A percentile compares a stretch with the other conserved stretches of the same genome.
Conservation (phyloP, 2,888 invertebrate genomes). For the Neria commutata region DNA sequence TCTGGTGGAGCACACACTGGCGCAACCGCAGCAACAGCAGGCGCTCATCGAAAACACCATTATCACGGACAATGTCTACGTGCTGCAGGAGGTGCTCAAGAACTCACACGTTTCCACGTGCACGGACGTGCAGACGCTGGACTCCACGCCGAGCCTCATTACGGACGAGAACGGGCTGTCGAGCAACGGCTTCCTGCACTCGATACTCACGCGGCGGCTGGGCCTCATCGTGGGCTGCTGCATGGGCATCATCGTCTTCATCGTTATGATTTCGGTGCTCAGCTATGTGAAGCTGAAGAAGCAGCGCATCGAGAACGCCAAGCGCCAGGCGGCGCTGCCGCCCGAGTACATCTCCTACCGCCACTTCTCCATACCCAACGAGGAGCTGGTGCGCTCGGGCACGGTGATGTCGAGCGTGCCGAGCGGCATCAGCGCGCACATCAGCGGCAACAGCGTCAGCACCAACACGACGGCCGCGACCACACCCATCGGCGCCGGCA, state of each 20-base stretch:
- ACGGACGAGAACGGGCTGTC: slow-evolving; percentile 66
- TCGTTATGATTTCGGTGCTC: slow-evolving; percentile 81
- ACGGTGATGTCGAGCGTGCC: slow-evolving; percentile 54
- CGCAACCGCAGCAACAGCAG: slow-evolving; percentile 40
- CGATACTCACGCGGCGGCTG: slow-evolving; percentile 78
- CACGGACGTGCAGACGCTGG: slow-evolving; percentile 76
- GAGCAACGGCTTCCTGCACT: slow-evolving; percentile 74
- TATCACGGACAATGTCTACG: slow-evolving; percentile 63
- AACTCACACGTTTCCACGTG: slow-evolving; percentile 80
- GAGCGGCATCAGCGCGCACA: slow-evolving; percentile 59
- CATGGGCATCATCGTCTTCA: slow-evolving; percentile 84
- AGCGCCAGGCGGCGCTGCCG: slow-evolving; percentile 72
- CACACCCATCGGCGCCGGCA: slow-evolving; percentile 48
- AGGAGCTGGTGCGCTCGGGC: slow-evolving; percentile 62
- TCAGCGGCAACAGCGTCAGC: slow-evolving; percentile 58
- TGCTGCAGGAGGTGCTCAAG: slow-evolving; percentile 66
- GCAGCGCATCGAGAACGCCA: slow-evolving; percentile 73
- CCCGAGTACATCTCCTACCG: slow-evolving; percentile 83
- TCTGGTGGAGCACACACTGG: slow-evolving; percentile 18
- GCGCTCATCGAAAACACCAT: slow-evolving; percentile 65
- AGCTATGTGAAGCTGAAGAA: slow-evolving; percentile 87
- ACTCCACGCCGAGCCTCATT: slow-evolving; percentile 70
- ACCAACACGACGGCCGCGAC: slow-evolving; percentile 50
- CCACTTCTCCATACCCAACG: slow-evolving; percentile 74
- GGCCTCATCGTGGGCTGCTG: slow-evolving; percentile 87